Conservation (phyloP, 2,113 vertebrate genomes). For the Grallaria varia region DNA sequence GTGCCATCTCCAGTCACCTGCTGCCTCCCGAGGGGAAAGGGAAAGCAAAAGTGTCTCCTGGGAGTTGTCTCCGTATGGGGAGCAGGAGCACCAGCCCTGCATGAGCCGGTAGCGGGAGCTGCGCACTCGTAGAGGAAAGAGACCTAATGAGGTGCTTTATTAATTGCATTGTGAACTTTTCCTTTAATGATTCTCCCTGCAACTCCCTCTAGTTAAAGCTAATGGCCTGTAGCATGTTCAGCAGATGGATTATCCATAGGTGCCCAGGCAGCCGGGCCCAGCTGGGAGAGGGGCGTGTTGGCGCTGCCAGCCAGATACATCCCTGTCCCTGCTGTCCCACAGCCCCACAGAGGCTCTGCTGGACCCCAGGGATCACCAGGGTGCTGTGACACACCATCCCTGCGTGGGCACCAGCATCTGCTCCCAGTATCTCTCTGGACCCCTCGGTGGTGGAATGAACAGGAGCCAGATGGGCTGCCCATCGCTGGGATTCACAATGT, state of each 20-base stretch:
- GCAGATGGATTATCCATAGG: slow-evolving; percentile 45
- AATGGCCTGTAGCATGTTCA: slow-evolving; percentile 63
- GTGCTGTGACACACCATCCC: background rate
- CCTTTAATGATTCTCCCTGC: slow-evolving; percentile 30
- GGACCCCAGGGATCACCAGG: background rate
- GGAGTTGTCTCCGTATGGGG: background rate
- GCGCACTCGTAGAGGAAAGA: background rate
- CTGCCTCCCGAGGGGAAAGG: background rate
- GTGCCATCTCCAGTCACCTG: background rate
- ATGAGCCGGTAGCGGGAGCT: background rate
- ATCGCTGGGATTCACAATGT: fast-evolving
- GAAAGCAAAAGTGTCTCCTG: background rate
- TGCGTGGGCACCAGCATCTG: fast-evolving
- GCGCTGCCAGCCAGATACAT: background rate
- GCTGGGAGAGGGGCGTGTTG: background rate
- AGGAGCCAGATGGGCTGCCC: background rate
- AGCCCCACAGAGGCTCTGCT: background rate
- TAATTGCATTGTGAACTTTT: slow-evolving; percentile 51
- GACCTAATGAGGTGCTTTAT: slow-evolving; percentile 61
- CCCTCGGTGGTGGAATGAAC: background rate
- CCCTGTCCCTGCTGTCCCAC: background rate
- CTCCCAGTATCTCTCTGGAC: background rate
- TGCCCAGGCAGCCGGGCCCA: background rate
- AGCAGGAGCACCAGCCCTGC: background rate
- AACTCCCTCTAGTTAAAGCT: slow-evolving; percentile 63